Conservation (phyloP, 2,888 invertebrate genomes). For the Drosophila macrothrix region DNA sequence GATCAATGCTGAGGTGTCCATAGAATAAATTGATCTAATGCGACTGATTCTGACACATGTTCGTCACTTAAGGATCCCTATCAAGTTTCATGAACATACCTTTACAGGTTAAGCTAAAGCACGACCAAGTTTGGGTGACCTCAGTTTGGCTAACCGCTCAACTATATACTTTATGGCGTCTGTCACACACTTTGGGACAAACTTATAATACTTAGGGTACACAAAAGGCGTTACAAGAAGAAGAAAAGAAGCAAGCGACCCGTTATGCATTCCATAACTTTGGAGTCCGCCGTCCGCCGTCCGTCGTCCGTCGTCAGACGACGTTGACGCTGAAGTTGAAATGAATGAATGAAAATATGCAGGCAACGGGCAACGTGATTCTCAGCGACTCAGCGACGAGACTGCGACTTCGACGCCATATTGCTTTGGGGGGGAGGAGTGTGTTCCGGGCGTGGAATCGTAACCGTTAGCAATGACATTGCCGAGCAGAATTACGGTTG, state of each 20-base stretch:
- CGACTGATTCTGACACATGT: neutral
- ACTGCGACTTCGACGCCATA: conserved; percentile 46
- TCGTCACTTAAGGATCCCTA: neutral
- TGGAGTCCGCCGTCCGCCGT: conserved; percentile 64
- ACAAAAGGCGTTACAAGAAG: neutral
- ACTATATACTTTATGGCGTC: neutral
- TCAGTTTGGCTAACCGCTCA: neutral
- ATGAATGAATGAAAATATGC: conserved; percentile 81
- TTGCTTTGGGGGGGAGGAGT: conserved; percentile 34
- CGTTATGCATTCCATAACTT: conserved; percentile 82
- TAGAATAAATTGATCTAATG: neutral
- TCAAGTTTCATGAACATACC: neutral
- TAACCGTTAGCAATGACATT: conserved; percentile 69
- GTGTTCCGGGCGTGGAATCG: conserved; percentile 50
- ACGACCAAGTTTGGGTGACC: neutral
- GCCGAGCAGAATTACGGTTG: conserved; percentile 30
- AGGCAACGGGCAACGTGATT: conserved; percentile 79
- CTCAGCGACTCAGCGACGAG: conserved; percentile 50
- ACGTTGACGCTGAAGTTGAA: conserved; percentile 70
- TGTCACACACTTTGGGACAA: neutral
- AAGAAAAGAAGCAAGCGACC: conserved; percentile 16
- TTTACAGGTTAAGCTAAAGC: neutral
- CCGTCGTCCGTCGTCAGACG: conserved; percentile 69
- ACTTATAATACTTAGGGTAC: conserved; percentile 16
- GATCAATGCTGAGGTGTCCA: too few species aligned